These are phyloP conservation scores for Sternarchorhynchus goeldii DNA, from an alignment of 2,797 vertebrate species.

Conservation along the genomic window DNA sequence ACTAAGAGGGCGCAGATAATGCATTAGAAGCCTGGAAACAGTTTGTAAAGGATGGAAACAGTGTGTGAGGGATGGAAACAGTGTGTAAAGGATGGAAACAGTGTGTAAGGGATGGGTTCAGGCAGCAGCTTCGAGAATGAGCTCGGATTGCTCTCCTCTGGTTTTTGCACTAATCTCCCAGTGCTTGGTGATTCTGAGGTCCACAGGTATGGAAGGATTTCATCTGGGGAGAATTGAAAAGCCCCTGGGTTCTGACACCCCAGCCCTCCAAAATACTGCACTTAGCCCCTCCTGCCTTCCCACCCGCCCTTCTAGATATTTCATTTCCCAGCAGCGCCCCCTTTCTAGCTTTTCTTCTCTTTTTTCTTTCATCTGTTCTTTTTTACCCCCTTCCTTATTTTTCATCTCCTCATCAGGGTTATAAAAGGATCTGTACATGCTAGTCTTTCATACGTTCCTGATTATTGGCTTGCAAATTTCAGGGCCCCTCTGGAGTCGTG, in stretches of 20 bases:
- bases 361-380: conserved; percentile 16
- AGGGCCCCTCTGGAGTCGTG: conserved; percentile 53
- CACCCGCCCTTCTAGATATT: conserved; percentile 43
- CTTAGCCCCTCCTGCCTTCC: not conserved
- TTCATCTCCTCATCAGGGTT: conserved; percentile 54
- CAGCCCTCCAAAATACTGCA: not conserved
- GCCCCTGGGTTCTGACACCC: not conserved
- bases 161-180: conserved; percentile 42
- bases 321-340: conserved; percentile 48
- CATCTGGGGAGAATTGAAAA: conserved; percentile 6
- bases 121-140: not conserved
- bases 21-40: too few relatives aligned
- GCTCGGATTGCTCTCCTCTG: conserved; percentile 41
- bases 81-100: not conserved
- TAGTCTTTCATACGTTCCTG: conserved; percentile 57
- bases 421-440: conserved; percentile 56
- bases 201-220: not conserved
- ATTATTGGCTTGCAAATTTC: conserved; percentile 60
- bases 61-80: not conserved
- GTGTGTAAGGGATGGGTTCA: not conserved
- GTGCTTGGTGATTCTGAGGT: not conserved
- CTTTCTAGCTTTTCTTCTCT: conserved; percentile 13
- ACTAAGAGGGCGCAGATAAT: too few relatives aligned
- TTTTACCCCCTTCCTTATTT: conserved; percentile 3
- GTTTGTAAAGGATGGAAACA: not conserved